A percentile compares a stretch with the other conserved stretches of the same genome.
phyloP scores from a whole-genome alignment of 2,888 invertebrate species.

The Caenorhabditis sp. region DNA sequence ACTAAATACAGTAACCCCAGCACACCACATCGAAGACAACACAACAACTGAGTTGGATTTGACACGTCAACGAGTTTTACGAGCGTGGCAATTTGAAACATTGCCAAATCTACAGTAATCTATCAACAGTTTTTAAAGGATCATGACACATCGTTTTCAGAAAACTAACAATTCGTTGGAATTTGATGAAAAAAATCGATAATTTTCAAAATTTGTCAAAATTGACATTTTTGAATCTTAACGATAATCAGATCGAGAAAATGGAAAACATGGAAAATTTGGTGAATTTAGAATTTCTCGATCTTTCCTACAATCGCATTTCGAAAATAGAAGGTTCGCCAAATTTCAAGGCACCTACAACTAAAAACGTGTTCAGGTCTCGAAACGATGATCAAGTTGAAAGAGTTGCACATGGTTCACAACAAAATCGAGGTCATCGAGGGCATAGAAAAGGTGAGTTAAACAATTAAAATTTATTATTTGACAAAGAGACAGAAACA shows the following conservation, averaged over 20 bases:
- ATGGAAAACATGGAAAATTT: constrained; percentile 89
- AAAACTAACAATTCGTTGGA: constrained; percentile 79
- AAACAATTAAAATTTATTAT: not conserved
- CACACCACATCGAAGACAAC: constrained; percentile 10
- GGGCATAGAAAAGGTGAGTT: constrained; percentile 75
- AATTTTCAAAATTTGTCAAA: constrained; percentile 79
- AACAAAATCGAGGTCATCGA: constrained; percentile 73
- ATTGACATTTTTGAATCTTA: constrained; percentile 88
- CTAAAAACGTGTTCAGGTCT: constrained; percentile 58
- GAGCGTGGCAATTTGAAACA: constrained; percentile 25
- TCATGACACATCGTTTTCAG: constrained; percentile 4
- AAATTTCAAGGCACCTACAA: too few relatives aligned
- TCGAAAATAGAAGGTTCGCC: constrained; percentile 70
- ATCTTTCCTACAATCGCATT: constrained; percentile 90
- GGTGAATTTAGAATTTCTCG: constrained; percentile 88
- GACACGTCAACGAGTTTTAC: constrained; percentile 27
- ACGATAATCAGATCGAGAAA: constrained; percentile 83
- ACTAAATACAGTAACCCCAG: constrained; percentile 1
- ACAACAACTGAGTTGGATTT: constrained; percentile 18
- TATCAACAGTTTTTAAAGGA: not conserved
- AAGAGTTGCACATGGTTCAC: constrained; percentile 73
- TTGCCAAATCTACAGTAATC: constrained; percentile 17
- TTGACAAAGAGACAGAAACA: not conserved
- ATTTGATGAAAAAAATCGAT: constrained; percentile 92
- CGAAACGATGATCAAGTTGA: constrained; percentile 69